Evolutionary conservation across 2,113 vertebrate genomes (phyloP).

Genomic region (Bothrops jararaca): DNA sequence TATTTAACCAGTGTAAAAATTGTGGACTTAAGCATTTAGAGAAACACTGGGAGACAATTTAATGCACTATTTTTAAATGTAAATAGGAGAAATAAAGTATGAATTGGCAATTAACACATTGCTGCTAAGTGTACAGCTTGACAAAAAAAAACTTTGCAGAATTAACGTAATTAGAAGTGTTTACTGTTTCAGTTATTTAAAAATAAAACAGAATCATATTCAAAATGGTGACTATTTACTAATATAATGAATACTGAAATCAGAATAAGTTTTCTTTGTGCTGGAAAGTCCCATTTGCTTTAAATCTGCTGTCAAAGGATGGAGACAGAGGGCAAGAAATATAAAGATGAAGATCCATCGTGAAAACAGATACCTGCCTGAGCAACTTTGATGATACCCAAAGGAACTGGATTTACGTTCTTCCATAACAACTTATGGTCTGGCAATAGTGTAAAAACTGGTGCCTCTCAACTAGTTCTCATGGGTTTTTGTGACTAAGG

Average conservation of each 20-base stretch:
- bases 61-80: neutral
- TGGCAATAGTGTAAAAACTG: neutral
- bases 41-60: constrained; percentile 31
- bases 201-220: neutral
- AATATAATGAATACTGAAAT: neutral
- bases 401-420: neutral
- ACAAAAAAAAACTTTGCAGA: constrained; percentile 18
- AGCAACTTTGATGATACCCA: neutral
- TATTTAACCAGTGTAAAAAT: neutral
- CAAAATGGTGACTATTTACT: neutral
- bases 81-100: constrained; percentile 40
- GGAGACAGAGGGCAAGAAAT: neutral
- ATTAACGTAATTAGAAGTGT: constrained; percentile 18
- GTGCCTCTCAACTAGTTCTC: neutral
- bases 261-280: neutral
- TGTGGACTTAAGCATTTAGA: neutral
- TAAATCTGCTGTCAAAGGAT: neutral
- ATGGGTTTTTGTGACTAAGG: neutral
- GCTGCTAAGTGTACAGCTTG: neutral
- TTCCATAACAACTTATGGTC: neutral
- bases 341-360: neutral
- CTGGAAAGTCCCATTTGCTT: neutral
- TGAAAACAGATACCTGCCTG: neutral
- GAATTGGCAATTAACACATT: constrained; percentile 31
- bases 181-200: neutral